Evolutionary conservation across 37 sponge, comb jelly and placozoan species (phyloP).

Genomic region (Cliona cf. orientalis): DNA sequence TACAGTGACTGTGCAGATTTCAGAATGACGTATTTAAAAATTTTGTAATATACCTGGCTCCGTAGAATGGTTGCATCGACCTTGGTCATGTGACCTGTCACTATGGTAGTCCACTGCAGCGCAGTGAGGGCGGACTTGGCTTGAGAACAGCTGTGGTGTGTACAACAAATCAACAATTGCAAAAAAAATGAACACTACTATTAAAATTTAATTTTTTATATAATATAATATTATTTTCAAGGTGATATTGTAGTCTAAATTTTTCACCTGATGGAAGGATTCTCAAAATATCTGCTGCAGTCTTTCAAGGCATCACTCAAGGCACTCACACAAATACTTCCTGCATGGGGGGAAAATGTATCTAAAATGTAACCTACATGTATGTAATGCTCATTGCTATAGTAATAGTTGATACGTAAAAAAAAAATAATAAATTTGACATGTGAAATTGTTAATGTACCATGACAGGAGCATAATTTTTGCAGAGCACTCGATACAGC

Average conservation of each 20-base stretch:
- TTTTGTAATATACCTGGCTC: conserved; percentile 14
- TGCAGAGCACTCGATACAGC: conserved; percentile 5
- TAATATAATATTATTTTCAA: too few relatives aligned
- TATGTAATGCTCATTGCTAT: background rate
- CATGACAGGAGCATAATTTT: background rate
- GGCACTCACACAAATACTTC: background rate
- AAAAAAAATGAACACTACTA: too few relatives aligned
- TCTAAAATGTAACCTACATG: background rate
- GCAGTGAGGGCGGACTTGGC: conserved; percentile 35
- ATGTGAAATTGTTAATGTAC: too few relatives aligned
- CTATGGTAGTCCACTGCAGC: conserved; percentile 13
- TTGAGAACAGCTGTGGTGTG: conserved; percentile 13
- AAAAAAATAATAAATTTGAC: too few relatives aligned
- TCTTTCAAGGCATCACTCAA: background rate
- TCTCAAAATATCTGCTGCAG: background rate
- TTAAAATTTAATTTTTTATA: too few relatives aligned
- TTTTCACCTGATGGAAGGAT: background rate
- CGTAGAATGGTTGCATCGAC: background rate
- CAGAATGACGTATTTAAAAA: too few relatives aligned
- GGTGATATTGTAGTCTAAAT: background rate
- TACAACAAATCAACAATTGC: too few relatives aligned
- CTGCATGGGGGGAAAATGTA: background rate
- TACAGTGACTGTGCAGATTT: too few relatives aligned
- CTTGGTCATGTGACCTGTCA: background rate
- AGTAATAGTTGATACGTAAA: too few relatives aligned